Evolutionary conservation across 2,888 invertebrate species (phyloP).

Genomic region (Conomelus anceps): DNA sequence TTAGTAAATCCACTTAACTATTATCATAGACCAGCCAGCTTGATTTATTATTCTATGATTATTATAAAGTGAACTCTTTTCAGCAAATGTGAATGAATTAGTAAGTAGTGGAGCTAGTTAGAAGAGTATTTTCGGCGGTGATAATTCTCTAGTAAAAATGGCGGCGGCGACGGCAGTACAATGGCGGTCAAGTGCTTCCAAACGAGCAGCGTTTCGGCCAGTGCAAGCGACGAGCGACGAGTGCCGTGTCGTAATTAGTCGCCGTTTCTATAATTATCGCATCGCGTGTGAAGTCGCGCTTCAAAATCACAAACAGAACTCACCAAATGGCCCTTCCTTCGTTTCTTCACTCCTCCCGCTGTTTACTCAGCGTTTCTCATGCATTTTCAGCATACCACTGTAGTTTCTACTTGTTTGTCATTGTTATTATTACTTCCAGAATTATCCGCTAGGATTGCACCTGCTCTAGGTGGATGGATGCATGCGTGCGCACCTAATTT

Average conservation of each 20-base stretch:
- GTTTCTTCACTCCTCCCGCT: not conserved
- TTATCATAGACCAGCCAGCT: too few relatives aligned
- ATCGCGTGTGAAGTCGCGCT: conserved; percentile 6
- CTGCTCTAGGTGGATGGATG: too few relatives aligned
- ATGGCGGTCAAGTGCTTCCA: not conserved
- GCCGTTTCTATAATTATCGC: not conserved
- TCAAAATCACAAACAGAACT: not conserved
- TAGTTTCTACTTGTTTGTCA: not conserved
- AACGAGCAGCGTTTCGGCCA: not conserved
- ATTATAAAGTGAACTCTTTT: too few relatives aligned
- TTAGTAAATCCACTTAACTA: too few relatives aligned
- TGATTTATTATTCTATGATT: too few relatives aligned
- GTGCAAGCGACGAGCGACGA: not conserved
- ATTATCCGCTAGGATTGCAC: not conserved
- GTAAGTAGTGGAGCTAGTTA: too few relatives aligned
- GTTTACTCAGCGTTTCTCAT: not conserved
- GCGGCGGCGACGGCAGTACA: not conserved
- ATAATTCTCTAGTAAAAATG: not conserved
- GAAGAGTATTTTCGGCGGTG: not conserved
- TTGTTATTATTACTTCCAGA: not conserved
- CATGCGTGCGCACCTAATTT: not conserved
- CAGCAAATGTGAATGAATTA: not conserved
- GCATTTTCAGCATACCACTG: not conserved
- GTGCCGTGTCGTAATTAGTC: not conserved
- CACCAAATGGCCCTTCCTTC: not conserved